Evolutionary conservation across 2,797 vertebrate species (phyloP), one percentile per base, ranked within the genome.

Genomic region (Enteromius viviparus): DNA sequence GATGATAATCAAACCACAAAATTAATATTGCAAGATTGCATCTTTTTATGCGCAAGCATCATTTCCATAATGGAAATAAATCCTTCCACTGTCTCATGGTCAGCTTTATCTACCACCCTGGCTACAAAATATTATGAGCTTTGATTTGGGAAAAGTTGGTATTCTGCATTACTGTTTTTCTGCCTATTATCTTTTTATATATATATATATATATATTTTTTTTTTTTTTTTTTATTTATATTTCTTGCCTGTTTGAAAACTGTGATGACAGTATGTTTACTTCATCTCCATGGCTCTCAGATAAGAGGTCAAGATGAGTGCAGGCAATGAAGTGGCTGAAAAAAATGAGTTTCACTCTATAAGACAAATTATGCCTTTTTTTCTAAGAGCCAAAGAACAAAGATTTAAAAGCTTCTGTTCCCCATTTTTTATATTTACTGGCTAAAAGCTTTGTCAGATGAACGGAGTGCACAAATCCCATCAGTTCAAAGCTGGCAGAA

Each of bases 361-460:
- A 60, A 71, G 12, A 23, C 53, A 72, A 79, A 80, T 80, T 47
- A 47, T 26, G n/a, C 40, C 4, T 47, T 12, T 75, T 60, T 60
- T 62, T 62, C 53, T 60, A 80, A 62, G 19, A 80, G 68, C 26
- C n/a, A 29, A 34, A 58, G 17, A 80, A 47, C 68, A 80, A 71
- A 60, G 68, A 70, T 34, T 80, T 53, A 71, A 72, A 71, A 62
- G 78, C 53, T 47, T 62, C 55, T 47, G 40, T 47, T 45, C 11
- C 40, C 14, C 40, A 32, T 71, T 40, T 23, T 40, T 19, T 11
- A 23, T 23, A 62, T 62, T 34, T 32, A 62, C 47, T 37, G 14
- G 19, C 51, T 71, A 60, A 78, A 83, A 64, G 65, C 82, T 49
- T 71, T 71, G 51, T 55, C 49, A 58, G 49, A 45, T 17, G 45